A percentile compares a stretch with the other conserved stretches of the same genome.
Evolutionary conservation across 2,888 invertebrate genomes (phyloP).

Genomic region (Ennomos quercinarius): DNA sequence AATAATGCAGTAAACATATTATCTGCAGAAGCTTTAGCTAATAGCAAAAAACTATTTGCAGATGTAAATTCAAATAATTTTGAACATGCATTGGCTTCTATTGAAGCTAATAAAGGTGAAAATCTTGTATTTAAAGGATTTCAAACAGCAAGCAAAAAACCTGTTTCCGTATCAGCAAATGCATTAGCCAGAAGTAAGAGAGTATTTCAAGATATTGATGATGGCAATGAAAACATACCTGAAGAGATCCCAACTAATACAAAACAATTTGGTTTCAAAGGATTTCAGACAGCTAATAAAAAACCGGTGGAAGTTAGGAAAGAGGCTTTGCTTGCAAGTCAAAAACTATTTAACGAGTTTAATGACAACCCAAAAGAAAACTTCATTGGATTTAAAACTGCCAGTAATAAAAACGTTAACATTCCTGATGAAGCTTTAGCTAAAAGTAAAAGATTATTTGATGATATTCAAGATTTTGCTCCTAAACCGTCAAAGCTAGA

Average conservation of each 20-base stretch:
- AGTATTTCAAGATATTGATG: constrained; percentile 52
- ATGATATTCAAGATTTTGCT: constrained; percentile 25
- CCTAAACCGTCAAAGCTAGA: background rate
- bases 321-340: constrained; percentile 48
- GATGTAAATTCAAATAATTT: constrained; percentile 1
- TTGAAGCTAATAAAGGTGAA: background rate
- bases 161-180: constrained; percentile 55
- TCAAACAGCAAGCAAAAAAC: constrained; percentile 68
- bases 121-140: constrained; percentile 52
- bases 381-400: constrained; percentile 63
- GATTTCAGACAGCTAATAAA: constrained; percentile 64
- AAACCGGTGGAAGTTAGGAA: constrained; percentile 35
- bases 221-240: background rate
- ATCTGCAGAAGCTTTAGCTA: constrained; percentile 9
- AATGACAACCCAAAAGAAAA: constrained; percentile 20
- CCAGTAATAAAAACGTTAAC: constrained; percentile 64
- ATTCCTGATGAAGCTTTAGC: constrained; percentile 57
- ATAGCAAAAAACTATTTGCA: constrained; percentile 15
- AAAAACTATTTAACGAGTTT: constrained; percentile 56
- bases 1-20: constrained; percentile 13
- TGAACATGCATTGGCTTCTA: background rate
- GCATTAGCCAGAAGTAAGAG: constrained; percentile 54
- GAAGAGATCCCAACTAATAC: constrained; percentile 1
- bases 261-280: constrained; percentile 28
- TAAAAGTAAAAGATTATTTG: constrained; percentile 52